These are phyloP conservation scores for Manacus vitellinus DNA, from an alignment of 2,113 vertebrate species.

Conservation along the genomic window DNA sequence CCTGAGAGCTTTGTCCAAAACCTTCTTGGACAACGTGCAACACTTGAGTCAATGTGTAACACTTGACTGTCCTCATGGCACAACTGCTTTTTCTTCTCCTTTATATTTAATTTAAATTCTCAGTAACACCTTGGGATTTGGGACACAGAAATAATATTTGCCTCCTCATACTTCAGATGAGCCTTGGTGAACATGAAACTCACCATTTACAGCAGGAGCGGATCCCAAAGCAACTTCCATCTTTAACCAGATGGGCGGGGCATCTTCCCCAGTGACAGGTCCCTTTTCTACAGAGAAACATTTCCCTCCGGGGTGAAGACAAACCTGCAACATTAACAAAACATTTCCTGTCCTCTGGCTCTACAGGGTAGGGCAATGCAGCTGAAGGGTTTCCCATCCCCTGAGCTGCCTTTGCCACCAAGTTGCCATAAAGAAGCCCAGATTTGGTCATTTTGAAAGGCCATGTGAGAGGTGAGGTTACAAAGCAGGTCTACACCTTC, in stretches of 20 bases:
- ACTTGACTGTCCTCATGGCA: background rate
- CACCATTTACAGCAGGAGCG: constrained; percentile 19
- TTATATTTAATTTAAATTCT: background rate
- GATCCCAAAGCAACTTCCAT: background rate
- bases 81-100: rapidly evolving
- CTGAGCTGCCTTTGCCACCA: background rate
- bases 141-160: background rate
- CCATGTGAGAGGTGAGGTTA: background rate
- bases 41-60: background rate
- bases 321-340: background rate
- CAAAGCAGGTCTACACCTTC: background rate
- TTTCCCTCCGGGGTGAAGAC: background rate
- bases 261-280: background rate
- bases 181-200: background rate
- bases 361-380: background rate
- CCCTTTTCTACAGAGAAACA: background rate
- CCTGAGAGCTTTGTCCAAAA: background rate
- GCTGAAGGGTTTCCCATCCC: rapidly evolving
- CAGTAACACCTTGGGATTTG: background rate
- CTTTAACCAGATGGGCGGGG: background rate
- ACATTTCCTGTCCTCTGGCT: background rate
- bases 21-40: background rate
- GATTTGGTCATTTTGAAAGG: background rate
- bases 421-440: no score
- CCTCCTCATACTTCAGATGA: background rate